phyloP scores from a whole-genome alignment of 2,797 vertebrate genomes.

The Cirrhinus mrigala region DNA sequence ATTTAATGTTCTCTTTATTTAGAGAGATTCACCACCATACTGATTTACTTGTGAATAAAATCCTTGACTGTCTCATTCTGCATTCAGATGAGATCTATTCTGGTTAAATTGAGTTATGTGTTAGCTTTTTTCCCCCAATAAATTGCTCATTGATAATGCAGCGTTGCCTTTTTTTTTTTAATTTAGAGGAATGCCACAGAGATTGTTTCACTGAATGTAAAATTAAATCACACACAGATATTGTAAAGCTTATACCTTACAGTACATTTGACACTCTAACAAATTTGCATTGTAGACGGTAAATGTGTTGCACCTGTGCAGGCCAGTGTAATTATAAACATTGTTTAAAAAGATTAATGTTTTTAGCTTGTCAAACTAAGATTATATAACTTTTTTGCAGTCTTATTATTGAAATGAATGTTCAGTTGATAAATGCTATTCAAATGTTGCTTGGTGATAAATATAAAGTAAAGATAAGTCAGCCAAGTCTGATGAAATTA shows the following conservation, averaged over 20 bases:
- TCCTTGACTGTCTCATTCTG: too few relatives aligned
- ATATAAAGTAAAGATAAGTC: background rate
- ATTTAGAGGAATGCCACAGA: background rate
- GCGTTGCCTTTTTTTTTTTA: too few relatives aligned
- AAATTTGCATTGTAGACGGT: background rate
- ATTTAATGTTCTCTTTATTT: background rate
- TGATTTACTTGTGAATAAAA: too few relatives aligned
- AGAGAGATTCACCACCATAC: too few relatives aligned
- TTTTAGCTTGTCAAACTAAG: too few relatives aligned
- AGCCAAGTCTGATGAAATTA: background rate
- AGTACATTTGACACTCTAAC: background rate
- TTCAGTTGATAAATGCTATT: background rate
- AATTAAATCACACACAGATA: background rate
- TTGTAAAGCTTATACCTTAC: background rate
- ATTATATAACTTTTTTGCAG: too few relatives aligned
- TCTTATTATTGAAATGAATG: too few relatives aligned
- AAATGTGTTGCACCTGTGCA: background rate
- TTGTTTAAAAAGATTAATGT: too few relatives aligned
- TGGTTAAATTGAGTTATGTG: too few relatives aligned
- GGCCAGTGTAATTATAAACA: background rate
- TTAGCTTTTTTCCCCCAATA: too few relatives aligned
- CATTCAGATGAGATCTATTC: too few relatives aligned
- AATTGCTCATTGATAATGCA: too few relatives aligned
- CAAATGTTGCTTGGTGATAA: background rate
- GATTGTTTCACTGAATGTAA: background rate